A percentile compares a stretch with the other conserved stretches of the same genome.
phyloP scores from a whole-genome alignment of 2,888 invertebrate species.

The Smittia aterrima region DNA sequence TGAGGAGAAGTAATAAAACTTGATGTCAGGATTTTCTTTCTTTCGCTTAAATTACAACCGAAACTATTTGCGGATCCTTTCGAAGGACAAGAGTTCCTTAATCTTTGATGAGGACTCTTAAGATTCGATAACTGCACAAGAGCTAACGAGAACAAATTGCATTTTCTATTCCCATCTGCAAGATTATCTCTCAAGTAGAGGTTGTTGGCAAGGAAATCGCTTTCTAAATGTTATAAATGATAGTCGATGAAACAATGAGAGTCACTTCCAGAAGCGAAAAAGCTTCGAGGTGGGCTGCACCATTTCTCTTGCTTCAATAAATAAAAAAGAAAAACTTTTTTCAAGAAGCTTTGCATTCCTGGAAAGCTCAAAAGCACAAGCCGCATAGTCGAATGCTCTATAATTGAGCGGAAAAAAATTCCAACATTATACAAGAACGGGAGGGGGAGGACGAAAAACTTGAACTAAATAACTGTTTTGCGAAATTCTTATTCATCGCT shows the following conservation, averaged over 20 bases:
- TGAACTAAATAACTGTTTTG: too few relatives aligned
- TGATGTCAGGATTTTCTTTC: too few relatives aligned
- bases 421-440: too few relatives aligned
- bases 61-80: too few relatives aligned
- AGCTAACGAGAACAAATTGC: slow-evolving; percentile 31
- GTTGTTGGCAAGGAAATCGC: neutral
- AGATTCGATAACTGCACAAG: neutral
- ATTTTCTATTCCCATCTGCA: slow-evolving; percentile 10
- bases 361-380: too few relatives aligned
- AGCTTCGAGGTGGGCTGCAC: neutral
- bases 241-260: slow-evolving; percentile 6
- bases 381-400: too few relatives aligned
- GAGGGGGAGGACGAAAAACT: too few relatives aligned
- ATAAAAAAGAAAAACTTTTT: neutral
- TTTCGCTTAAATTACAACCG: too few relatives aligned
- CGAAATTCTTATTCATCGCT: too few relatives aligned
- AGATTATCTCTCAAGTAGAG: slow-evolving; percentile 30
- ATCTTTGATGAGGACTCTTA: neutral
- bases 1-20: neutral
- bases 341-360: neutral
- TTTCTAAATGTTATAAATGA: slow-evolving; percentile 30
- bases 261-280: neutral
- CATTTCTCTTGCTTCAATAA: neutral
- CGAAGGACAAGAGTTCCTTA: too few relatives aligned
- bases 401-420: too few relatives aligned